Evolutionary conservation across 2,888 invertebrate species (phyloP), one percentile per base, ranked within the genome.

Genomic region (Beris chalybata): DNA sequence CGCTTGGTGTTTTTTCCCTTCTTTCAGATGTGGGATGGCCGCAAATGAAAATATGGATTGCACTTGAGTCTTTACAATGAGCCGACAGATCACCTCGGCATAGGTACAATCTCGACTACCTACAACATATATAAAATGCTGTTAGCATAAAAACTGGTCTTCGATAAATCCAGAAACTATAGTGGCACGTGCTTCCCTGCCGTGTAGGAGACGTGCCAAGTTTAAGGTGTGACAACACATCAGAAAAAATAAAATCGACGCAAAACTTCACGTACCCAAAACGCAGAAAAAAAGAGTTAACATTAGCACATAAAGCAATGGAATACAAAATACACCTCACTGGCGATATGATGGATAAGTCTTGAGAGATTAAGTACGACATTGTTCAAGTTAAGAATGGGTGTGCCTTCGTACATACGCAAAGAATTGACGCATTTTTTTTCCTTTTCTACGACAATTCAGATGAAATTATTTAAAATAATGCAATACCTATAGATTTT

Each of bases 311-410:
- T 56, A 11, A 32, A 56, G 6, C 4, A 54, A 54, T 4, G 32
- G 30, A 9, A 54, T 38, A 38, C 9, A 38, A 9, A 38, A 9
- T 9, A 38, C 38, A 9, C 38, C 38, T 7, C 38, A 38, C 9
- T 38, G 9, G 9, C 54, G 5, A 29, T 9, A 30, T 29, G 57
- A 58, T 45, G 29, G 57, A 58, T 47, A 11, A 7, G 47, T 58
- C 45, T 58, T 29, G 47, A 58, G 45, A 58, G 44, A 44, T 45
- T 58, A 12, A 12, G 45, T 45, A 45, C 57, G 30, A 47, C 30
- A 58, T 58, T 58, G 57, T 58, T 58, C 57, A 58, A 45, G 45
- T 58, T 59, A 12, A 12, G 11, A 12, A n/a, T 59, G 59, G 57
- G 57, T 45, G 57, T 45, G 57, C 45, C 30, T 38, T 38, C 9